Evolutionary conservation across 2,113 vertebrate genomes (phyloP).

Genomic region (Clarias gariepinus): DNA sequence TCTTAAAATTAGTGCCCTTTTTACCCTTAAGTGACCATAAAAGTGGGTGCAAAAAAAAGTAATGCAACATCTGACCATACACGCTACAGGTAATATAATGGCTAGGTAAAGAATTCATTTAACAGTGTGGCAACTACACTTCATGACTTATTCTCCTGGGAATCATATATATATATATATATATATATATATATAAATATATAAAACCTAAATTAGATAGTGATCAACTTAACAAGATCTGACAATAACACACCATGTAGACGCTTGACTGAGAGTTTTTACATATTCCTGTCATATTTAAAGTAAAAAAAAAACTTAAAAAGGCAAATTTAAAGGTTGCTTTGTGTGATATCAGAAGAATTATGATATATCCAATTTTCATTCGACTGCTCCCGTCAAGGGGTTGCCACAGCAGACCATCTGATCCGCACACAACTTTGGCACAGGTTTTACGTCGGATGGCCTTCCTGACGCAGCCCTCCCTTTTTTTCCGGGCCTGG

Average conservation of each 20-base stretch:
- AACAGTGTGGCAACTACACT: not conserved
- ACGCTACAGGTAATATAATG: not conserved
- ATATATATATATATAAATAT: not conserved
- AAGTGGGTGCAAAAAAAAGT: not conserved
- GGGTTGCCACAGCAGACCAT: too few species aligned
- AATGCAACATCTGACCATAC: not conserved
- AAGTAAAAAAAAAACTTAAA: not conserved
- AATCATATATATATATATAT: too few species aligned
- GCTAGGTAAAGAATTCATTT: not conserved
- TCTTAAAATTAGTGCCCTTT: not conserved
- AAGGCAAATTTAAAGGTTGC: not conserved
- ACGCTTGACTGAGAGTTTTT: not conserved
- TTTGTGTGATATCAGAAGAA: not conserved
- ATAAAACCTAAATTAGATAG: not conserved
- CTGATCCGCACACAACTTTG: too few species aligned
- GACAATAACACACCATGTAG: not conserved
- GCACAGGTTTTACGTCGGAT: too few species aligned
- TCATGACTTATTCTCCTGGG: not conserved
- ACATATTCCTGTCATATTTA: not conserved
- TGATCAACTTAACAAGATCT: not conserved
- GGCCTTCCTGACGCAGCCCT: too few species aligned
- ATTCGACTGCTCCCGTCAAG: too few species aligned
- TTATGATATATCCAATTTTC: too few species aligned
- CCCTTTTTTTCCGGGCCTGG: too few species aligned
- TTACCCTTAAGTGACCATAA: not conserved